Percentiles rank a stretch among this genome's conserved stretches.
Conservation (phyloP, 1,140 invertebrate species). For the Panulirus ornatus region DNA sequence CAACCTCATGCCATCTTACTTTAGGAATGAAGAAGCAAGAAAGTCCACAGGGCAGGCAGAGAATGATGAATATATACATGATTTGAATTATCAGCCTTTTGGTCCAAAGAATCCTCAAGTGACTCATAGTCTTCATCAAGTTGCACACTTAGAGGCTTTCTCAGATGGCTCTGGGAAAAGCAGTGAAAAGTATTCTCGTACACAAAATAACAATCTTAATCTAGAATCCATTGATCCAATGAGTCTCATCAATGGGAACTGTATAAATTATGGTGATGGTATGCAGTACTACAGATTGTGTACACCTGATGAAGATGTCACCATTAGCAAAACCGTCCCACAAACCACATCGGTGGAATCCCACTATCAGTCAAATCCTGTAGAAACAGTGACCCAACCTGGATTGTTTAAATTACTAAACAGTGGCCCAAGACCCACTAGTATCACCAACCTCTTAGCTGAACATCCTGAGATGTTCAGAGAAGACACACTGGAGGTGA, state of each 20-base stretch:
- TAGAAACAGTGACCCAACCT: slow-evolving; percentile 15
- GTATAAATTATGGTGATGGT: background rate
- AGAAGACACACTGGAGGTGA: slow-evolving; percentile 17
- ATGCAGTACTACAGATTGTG: slow-evolving; percentile 65
- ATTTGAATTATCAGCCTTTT: background rate
- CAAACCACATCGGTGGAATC: background rate
- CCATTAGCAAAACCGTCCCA: background rate
- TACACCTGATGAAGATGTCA: slow-evolving; percentile 39
- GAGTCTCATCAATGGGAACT: background rate
- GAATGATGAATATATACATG: slow-evolving; percentile 25
- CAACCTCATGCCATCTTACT: slow-evolving; percentile 63
- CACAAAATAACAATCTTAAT: slow-evolving; percentile 15
- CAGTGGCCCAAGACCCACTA: slow-evolving; percentile 35
- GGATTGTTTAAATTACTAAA: slow-evolving; percentile 49
- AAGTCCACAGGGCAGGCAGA: slow-evolving; percentile 7
- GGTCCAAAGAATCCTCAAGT: background rate
- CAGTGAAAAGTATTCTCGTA: background rate
- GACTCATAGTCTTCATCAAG: background rate
- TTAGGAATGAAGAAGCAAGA: slow-evolving; percentile 43
- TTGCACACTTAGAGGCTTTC: background rate
- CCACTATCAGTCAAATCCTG: background rate
- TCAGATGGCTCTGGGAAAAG: background rate
- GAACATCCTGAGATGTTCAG: slow-evolving; percentile 56
- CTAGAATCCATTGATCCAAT: background rate
- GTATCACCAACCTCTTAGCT: slow-evolving; percentile 47